Percentiles rank a stretch among this genome's conserved stretches.
These are phyloP conservation scores for Nibea albiflora DNA, from an alignment of 2,113 vertebrate genomes.

Conservation along the genomic window DNA sequence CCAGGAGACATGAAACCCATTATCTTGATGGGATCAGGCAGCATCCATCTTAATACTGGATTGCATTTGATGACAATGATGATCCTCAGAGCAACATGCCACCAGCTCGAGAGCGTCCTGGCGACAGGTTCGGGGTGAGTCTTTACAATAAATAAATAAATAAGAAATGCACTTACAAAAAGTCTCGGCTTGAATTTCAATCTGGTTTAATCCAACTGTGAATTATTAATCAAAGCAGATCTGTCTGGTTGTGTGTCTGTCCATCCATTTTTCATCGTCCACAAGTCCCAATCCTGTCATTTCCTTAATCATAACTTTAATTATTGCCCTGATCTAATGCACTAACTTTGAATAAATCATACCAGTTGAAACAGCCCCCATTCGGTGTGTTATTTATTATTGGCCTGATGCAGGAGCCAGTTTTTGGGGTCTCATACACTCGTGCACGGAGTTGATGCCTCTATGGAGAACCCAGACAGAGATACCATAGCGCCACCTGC, in stretches of 20 bases:
- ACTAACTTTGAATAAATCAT: constrained; percentile 69
- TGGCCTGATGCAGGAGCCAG: constrained; percentile 42
- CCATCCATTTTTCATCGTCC: constrained; percentile 50
- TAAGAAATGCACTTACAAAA: neutral
- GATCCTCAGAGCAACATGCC: constrained; percentile 46
- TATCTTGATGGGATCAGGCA: constrained; percentile 74
- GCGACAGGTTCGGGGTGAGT: constrained; percentile 16
- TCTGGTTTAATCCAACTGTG: constrained; percentile 32
- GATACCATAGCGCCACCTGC: constrained; percentile 70
- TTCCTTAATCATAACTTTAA: constrained; percentile 60
- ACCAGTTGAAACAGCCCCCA: constrained; percentile 39
- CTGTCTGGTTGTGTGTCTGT: constrained; percentile 16
- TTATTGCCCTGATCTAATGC: constrained; percentile 60
- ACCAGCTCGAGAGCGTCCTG: constrained; percentile 31
- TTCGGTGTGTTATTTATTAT: constrained; percentile 55
- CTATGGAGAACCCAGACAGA: constrained; percentile 10
- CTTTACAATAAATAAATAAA: neutral
- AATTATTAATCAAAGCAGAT: constrained; percentile 58
- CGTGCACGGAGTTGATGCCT: constrained; percentile 21
- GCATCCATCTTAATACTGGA: constrained; percentile 63
- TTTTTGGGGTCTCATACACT: constrained; percentile 17
- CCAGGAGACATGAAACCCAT: constrained; percentile 70
- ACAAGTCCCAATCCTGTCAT: constrained; percentile 47
- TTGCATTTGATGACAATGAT: constrained; percentile 53
- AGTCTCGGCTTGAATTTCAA: constrained; percentile 23